Evolutionary conservation across 1,140 invertebrate species (phyloP).

Genomic region (Drosophila subpulchrella): DNA sequence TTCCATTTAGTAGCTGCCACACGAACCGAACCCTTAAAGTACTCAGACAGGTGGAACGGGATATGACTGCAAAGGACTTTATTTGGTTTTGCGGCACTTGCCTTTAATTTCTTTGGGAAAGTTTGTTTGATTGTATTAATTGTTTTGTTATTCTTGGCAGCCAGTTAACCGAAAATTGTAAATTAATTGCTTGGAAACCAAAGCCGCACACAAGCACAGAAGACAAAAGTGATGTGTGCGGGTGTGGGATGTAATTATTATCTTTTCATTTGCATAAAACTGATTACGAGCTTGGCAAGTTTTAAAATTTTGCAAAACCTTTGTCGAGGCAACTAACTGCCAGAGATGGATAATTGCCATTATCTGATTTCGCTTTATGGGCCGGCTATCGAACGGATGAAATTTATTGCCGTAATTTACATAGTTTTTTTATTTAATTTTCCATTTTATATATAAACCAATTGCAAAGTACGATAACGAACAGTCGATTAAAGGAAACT

Average conservation of each 20-base stretch:
- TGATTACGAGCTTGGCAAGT: slow-evolving; percentile 36
- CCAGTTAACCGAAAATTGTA: slow-evolving; percentile 61
- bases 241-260: slow-evolving; percentile 46
- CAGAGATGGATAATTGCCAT: slow-evolving; percentile 45
- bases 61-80: slow-evolving; percentile 37
- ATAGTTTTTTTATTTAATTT: slow-evolving; percentile 47
- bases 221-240: slow-evolving; percentile 19
- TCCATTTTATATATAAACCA: slow-evolving; percentile 5
- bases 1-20: slow-evolving; percentile 16
- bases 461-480: slow-evolving; percentile 4
- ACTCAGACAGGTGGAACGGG: slow-evolving; percentile 28
- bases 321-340: slow-evolving; percentile 22
- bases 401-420: slow-evolving; percentile 43
- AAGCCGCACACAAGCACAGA: slow-evolving; percentile 43
- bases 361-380: slow-evolving; percentile 55
- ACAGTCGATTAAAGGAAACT: slow-evolving; percentile 23
- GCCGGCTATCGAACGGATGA: slow-evolving; percentile 10
- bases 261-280: slow-evolving; percentile 56
- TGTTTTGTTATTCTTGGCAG: slow-evolving; percentile 55
- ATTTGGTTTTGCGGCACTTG: slow-evolving; percentile 77
- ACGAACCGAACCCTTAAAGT: slow-evolving; percentile 6
- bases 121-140: slow-evolving; percentile 66
- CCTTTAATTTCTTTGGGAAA: slow-evolving; percentile 74
- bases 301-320: slow-evolving; percentile 25
- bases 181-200: slow-evolving; percentile 67